Evolutionary conservation across 2,113 vertebrate genomes (phyloP).

Genomic region (Brachirus orientalis): DNA sequence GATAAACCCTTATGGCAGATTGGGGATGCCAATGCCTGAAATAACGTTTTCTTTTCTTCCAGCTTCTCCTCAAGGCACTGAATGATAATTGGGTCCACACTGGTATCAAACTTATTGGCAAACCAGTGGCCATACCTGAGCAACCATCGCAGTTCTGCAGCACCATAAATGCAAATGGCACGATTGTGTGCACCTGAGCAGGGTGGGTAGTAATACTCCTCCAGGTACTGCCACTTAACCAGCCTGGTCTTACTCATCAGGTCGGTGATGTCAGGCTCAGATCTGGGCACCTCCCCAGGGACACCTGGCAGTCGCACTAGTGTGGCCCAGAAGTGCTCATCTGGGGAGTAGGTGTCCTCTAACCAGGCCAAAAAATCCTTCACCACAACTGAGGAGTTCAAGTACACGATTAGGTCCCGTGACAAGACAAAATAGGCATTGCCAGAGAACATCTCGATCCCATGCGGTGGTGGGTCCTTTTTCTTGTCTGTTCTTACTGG

Average conservation of each 20-base stretch:
- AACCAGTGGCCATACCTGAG: slow-evolving; percentile 90
- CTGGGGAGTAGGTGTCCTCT: slow-evolving; percentile 92
- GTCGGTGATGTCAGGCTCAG: slow-evolving; percentile 87
- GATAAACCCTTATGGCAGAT: neutral
- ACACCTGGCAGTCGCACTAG: slow-evolving; percentile 87
- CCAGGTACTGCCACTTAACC: slow-evolving; percentile 92
- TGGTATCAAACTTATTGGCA: slow-evolving; percentile 94
- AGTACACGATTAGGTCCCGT: slow-evolving; percentile 81
- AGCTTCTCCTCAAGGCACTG: slow-evolving; percentile 93
- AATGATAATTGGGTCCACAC: slow-evolving; percentile 89
- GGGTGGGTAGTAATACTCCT: slow-evolving; percentile 85
- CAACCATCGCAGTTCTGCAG: slow-evolving; percentile 82
- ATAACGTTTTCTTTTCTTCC: slow-evolving; percentile 70
- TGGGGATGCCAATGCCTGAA: neutral
- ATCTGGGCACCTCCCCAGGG: slow-evolving; percentile 86
- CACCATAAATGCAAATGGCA: slow-evolving; percentile 91
- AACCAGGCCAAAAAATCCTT: slow-evolving; percentile 92
- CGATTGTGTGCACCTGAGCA: slow-evolving; percentile 90
- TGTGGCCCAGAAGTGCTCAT: slow-evolving; percentile 96
- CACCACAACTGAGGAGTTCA: slow-evolving; percentile 78
- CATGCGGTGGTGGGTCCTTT: slow-evolving; percentile 81
- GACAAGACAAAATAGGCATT: slow-evolving; percentile 95
- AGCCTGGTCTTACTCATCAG: slow-evolving; percentile 91
- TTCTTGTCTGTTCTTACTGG: slow-evolving; percentile 29
- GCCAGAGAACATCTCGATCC: slow-evolving; percentile 89